These are phyloP conservation scores for Piprites chloris DNA, from an alignment of 2,113 vertebrate species.

Conservation along the genomic window DNA sequence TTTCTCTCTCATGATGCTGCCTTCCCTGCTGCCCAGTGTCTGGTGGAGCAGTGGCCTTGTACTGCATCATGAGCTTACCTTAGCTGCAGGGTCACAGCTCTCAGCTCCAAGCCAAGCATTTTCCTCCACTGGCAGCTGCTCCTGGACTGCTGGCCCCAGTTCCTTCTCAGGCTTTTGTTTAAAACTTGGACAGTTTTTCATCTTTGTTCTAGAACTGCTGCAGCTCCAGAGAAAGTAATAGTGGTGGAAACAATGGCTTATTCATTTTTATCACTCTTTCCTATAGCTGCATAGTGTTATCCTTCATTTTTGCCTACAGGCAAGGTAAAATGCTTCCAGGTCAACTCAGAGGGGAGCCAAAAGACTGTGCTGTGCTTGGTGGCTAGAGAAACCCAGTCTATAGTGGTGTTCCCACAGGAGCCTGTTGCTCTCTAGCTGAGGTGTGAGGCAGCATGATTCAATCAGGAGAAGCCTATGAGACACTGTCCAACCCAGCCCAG, in stretches of 20 bases:
- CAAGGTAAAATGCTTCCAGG: background rate
- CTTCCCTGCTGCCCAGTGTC: background rate
- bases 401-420: background rate
- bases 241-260: background rate
- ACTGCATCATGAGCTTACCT: background rate
- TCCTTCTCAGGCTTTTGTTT: slow-evolving; percentile 49
- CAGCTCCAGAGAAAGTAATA: slow-evolving; percentile 30
- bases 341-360: background rate
- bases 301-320: background rate
- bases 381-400: background rate
- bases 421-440: background rate
- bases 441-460: background rate
- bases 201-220: slow-evolving; percentile 32
- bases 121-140: slow-evolving; percentile 16
- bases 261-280: slow-evolving; percentile 21
- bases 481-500: background rate
- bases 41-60: fast-evolving
- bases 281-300: background rate
- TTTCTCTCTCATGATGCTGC: background rate
- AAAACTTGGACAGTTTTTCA: slow-evolving; percentile 35
- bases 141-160: background rate
- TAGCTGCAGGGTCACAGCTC: background rate
- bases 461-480: background rate
- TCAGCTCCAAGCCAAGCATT: background rate
- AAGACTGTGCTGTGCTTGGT: background rate